Conservation (phyloP, 1,140 invertebrate species). For the Drosophila kanapiae region DNA sequence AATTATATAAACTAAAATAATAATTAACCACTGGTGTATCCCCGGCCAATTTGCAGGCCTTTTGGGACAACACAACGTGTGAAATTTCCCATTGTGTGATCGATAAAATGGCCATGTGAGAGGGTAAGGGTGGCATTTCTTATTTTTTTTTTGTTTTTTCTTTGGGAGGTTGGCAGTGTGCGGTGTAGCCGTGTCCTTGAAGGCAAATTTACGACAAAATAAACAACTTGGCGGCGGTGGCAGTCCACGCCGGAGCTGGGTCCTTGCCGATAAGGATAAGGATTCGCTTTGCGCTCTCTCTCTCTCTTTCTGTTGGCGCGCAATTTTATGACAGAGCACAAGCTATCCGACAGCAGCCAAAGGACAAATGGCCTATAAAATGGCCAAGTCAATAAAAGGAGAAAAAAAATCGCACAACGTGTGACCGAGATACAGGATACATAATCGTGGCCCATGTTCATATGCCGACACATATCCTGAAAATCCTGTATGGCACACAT, state of each 20-base stretch:
- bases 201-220: slow-evolving; percentile 79
- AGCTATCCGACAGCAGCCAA: slow-evolving; percentile 57
- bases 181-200: slow-evolving; percentile 58
- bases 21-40: neutral
- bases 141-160: neutral
- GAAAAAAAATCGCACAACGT: slow-evolving; percentile 14
- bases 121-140: slow-evolving; percentile 13
- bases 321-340: slow-evolving; percentile 66
- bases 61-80: slow-evolving; percentile 70
- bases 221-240: slow-evolving; percentile 69
- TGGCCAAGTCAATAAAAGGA: slow-evolving; percentile 50
- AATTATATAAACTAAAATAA: neutral
- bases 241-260: slow-evolving; percentile 19
- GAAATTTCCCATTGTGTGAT: slow-evolving; percentile 81
- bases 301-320: slow-evolving; percentile 30
- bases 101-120: slow-evolving; percentile 65
- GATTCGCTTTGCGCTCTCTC: slow-evolving; percentile 27
- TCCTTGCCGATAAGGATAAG: slow-evolving; percentile 68
- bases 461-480: slow-evolving; percentile 7
- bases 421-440: slow-evolving; percentile 36
- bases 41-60: slow-evolving; percentile 1
- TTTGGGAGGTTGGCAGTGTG: slow-evolving; percentile 3
- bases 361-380: slow-evolving; percentile 75
- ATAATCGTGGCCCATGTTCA: too few species aligned
- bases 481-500: slow-evolving; percentile 29